Conservation (phyloP, 2,113 vertebrate species). For the Ranitomeya variabilis region DNA sequence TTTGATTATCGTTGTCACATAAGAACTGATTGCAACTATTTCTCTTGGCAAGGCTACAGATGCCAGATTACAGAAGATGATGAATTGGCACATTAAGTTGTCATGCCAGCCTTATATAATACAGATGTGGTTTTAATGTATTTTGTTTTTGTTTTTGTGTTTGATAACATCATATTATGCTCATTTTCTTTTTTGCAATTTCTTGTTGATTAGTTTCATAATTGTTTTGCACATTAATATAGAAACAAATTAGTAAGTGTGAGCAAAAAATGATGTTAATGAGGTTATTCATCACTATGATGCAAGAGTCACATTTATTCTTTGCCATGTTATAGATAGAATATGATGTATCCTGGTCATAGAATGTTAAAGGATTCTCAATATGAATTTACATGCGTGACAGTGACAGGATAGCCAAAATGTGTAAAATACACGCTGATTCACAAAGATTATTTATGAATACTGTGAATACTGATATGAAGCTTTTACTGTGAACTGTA, state of each 20-base stretch:
- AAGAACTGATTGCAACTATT: not conserved
- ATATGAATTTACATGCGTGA: not conserved
- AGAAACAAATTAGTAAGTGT: conserved; percentile 31
- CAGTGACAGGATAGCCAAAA: not conserved
- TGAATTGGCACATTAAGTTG: conserved; percentile 44
- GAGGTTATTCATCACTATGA: conserved; percentile 14
- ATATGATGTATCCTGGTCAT: not conserved
- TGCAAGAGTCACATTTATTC: not conserved
- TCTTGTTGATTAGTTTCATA: conserved; percentile 42
- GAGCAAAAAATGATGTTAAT: conserved; percentile 1
- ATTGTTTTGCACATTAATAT: conserved; percentile 40
- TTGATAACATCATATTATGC: conserved; percentile 15
- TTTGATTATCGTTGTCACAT: not conserved
- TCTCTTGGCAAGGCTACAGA: conserved; percentile 28
- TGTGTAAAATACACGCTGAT: too few species aligned
- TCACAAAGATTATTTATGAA: too few species aligned
- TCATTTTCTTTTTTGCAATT: conserved; percentile 42
- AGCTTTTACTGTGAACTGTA: too few species aligned
- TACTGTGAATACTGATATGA: too few species aligned
- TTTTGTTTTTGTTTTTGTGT: conserved; percentile 34
- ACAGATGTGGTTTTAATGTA: conserved; percentile 38
- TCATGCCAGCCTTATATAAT: conserved; percentile 32
- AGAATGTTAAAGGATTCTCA: not conserved
- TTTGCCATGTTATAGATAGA: not conserved
- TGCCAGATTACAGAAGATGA: conserved; percentile 13